Base-by-base conservation (phyloP, 2,797 vertebrate genomes). In the Eupleurogrammus muticus region DNA sequence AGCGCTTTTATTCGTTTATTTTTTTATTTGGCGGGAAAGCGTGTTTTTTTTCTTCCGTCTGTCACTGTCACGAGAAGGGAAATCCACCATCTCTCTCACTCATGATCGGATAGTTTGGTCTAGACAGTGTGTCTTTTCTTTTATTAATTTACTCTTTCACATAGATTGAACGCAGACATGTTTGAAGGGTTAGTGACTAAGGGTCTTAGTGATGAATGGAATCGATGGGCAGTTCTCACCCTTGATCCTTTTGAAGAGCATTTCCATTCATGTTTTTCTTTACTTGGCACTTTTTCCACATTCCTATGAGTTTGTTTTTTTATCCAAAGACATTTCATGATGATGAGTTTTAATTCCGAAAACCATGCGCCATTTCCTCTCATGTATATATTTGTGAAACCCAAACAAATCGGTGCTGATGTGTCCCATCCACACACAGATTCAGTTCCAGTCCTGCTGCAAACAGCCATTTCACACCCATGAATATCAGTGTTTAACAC, bases 181-280 rank as follows among this genome's bases (percentile, higher is more conserved):
- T 66, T 77, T 58, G 21, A 57, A 54, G 44, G 23, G 28, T 53
- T 50, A 28, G 48, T 63, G 36, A 56, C 47, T 8, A 66, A 12
- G 47, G 34, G 52, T 90, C 83, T 74, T 76, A 73, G 75, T 75
- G 93, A 92, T 92, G 92, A 95, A 94, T 94, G 94, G 94, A 93
- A 93, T 89, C 86, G 88, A 93, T 61, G 80, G 89, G 79, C 65
- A 87, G 81, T 63, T 78, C 53, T 86, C 73, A 90, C 51, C 64
- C 61, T 42, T 53, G 50, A 66, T 79, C 75, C 76, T 82, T 59
- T 75, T 32, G 59, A 70, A 51, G 34, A 64, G 32, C 71, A 62
- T 79, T 62, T 47, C 50, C 82, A 74, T 77, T 62, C 67, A 70
- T 80, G 68, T 75, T 87, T 85, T 90, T 60, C 83, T 62, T 42